These are phyloP conservation scores for Drosophila mulleri DNA, from an alignment of 2,888 invertebrate genomes.

Conservation along the genomic window DNA sequence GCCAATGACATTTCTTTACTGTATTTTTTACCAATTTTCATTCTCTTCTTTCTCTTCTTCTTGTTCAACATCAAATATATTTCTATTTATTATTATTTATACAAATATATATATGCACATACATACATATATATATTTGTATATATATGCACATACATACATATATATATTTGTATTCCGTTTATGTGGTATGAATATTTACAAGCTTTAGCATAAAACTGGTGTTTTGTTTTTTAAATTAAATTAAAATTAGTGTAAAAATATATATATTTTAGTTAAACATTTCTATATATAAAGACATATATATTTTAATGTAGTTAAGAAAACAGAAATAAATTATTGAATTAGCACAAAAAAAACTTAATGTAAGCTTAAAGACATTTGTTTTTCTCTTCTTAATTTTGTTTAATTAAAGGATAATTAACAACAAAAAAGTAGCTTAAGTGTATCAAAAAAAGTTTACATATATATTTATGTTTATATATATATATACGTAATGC, in stretches of 20 bases:
- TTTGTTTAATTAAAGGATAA: conserved; percentile 34
- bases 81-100: conserved; percentile 43
- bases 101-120: conserved; percentile 26
- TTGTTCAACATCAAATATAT: conserved; percentile 66
- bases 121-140: conserved; percentile 24
- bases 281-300: conserved; percentile 10
- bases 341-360: conserved; percentile 66
- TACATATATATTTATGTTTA: conserved; percentile 2
- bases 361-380: conserved; percentile 57
- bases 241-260: conserved; percentile 59
- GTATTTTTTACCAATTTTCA: conserved; percentile 9
- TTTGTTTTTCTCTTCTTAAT: not conserved
- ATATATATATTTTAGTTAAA: conserved; percentile 32
- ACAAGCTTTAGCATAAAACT: conserved; percentile 69
- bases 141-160: conserved; percentile 31
- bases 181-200: conserved; percentile 66
- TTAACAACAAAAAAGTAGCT: conserved; percentile 61
- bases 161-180: conserved; percentile 35
- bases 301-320: conserved; percentile 15
- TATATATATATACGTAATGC: conserved; percentile 38
- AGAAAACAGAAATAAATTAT: conserved; percentile 65
- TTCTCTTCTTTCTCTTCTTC: conserved; percentile 29
- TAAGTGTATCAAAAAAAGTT: conserved; percentile 34
- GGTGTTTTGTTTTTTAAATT: conserved; percentile 54
- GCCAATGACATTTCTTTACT: conserved; percentile 25